Base-by-base conservation (phyloP, 2,888 invertebrate genomes). In the Pocota personata region DNA sequence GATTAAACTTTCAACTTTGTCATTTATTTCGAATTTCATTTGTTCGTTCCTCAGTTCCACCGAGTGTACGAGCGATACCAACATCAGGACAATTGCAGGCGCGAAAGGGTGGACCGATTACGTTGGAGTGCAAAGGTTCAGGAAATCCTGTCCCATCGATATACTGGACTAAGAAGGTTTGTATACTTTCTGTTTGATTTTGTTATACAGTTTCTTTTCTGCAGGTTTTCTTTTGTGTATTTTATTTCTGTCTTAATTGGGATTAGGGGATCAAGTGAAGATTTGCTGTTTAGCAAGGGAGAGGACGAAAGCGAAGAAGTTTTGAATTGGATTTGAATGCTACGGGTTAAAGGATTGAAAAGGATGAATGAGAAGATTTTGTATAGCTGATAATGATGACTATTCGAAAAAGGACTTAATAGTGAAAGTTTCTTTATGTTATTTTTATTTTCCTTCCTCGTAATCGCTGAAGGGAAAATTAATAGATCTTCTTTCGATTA, bases 71-170 rank as follows among this genome's bases (percentile, higher is more conserved):
- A 27, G 94, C 95, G n/a, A 94, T 95, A 48, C 95, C 95, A 3
- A 94, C 95, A 89, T 94, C 93, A 27, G 93, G 95, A 3, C 95
- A 95, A 89, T 93, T 95, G 58, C 95, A 95, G 37, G 95, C 95
- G 10, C 91, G 95, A 55, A 94, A 95, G 76, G 95, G 95, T 0
- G 95, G 95, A 10, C 94, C 95, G 0, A 94, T 95, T 1, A 95
- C 95, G 46, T 91, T 96, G 72, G 95, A 95, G 91, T 96, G 96
- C 89, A 93, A 95, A 82, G 95, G 95, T 0, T 94, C 95, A 0
- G 96, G 96, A 12, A 96, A 96, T 92, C 96, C 96, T 0, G 95
- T 95, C 32, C 96, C 96, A 0, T 94, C 93, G 21, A 95, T 96
- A 84, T 93, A 93, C n/a, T 96, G 96, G 96, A 92, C 92, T 60